phyloP scores from a whole-genome alignment of 2,113 vertebrate species.

The Mirounga angustirostris region DNA sequence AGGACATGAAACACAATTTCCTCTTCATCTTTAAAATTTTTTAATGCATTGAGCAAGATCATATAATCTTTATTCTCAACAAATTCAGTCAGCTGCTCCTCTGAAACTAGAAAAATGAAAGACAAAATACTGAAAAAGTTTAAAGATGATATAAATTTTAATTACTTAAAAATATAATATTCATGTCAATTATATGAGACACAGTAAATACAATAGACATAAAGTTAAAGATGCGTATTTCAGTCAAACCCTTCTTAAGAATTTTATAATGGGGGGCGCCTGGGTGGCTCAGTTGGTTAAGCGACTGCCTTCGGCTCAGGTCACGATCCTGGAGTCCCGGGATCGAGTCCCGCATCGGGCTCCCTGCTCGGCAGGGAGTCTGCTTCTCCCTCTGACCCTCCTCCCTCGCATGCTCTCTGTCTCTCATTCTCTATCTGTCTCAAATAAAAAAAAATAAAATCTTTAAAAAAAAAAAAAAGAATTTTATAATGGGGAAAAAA shows the following conservation, averaged over 20 bases:
- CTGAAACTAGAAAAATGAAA: conserved; percentile 89
- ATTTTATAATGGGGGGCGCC: not conserved
- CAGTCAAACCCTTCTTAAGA: not conserved
- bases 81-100: conserved; percentile 95
- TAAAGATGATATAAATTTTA: not conserved
- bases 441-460: no score
- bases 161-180: conserved; percentile 26
- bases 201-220: not conserved
- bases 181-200: not conserved
- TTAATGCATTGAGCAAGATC: conserved; percentile 90
- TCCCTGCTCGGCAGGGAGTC: no score
- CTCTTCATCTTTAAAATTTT: conserved; percentile 89
- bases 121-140: conserved; percentile 33
- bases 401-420: no score
- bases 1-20: conserved; percentile 91
- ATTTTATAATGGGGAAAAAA: not conserved
- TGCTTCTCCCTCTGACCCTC: no score
- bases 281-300: no score
- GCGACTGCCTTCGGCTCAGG: no score
- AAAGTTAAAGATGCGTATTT: not conserved
- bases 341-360: no score
- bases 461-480: not conserved
- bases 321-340: no score
- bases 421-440: no score
- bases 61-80: conserved; percentile 95